phyloP scores from a whole-genome alignment of 1,140 invertebrate genomes.

The Pararge aegeria region DNA sequence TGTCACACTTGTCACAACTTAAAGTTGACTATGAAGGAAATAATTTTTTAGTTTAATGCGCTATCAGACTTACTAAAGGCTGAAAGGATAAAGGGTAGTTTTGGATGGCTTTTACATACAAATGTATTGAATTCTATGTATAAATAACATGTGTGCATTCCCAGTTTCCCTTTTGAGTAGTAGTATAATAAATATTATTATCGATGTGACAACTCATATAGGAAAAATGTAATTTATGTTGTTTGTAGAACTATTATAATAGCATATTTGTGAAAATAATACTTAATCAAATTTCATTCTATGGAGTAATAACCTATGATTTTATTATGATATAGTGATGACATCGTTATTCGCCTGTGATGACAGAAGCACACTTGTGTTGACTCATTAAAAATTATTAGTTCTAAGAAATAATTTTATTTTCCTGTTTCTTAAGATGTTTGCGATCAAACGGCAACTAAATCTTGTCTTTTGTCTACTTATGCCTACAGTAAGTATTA shows the following conservation, averaged over 20 bases:
- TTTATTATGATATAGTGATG: conserved; percentile 11
- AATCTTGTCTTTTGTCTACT: background rate
- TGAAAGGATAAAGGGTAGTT: too few species aligned
- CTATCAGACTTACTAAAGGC: too few species aligned
- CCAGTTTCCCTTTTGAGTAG: too few species aligned
- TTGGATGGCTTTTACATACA: too few species aligned
- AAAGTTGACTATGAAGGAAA: too few species aligned
- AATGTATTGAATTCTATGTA: too few species aligned
- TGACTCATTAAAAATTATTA: conserved; percentile 10
- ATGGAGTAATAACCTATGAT: conserved; percentile 24
- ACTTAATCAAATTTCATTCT: conserved; percentile 36
- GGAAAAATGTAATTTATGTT: conserved; percentile 58
- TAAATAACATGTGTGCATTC: too few species aligned
- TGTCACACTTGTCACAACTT: too few species aligned
- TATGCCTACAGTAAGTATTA: background rate
- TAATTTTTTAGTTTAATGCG: too few species aligned
- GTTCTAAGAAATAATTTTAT: background rate
- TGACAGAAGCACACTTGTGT: conserved; percentile 14
- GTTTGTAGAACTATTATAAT: conserved; percentile 46
- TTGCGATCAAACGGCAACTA: background rate
- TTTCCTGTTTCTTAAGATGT: background rate
- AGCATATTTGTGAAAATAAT: conserved; percentile 40
- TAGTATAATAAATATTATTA: conserved; percentile 15
- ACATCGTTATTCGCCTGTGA: conserved; percentile 14
- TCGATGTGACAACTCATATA: conserved; percentile 53